phyloP scores from a whole-genome alignment of 2,797 vertebrate genomes.

The Crenichthys baileyi region DNA sequence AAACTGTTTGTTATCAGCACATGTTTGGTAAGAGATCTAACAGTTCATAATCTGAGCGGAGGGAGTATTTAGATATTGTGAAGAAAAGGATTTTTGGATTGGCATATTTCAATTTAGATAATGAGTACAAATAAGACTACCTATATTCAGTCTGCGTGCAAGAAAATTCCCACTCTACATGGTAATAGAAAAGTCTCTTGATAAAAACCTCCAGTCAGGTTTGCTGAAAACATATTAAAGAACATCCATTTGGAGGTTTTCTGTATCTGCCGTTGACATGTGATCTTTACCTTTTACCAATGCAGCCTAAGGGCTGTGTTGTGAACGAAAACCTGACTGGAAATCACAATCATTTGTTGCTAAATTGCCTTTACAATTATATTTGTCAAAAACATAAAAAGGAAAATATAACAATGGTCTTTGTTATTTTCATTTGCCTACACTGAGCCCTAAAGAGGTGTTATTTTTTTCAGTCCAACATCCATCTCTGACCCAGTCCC shows the following conservation, averaged over 20 bases:
- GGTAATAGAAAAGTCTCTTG: too few relatives aligned
- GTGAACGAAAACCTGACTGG: not conserved
- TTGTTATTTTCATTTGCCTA: not conserved
- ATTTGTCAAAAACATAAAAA: not conserved
- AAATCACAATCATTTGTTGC: not conserved
- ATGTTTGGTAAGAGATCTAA: not conserved
- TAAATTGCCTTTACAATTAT: not conserved
- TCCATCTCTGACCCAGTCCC: conserved; percentile 16
- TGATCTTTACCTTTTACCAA: not conserved
- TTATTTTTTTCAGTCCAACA: conserved; percentile 42
- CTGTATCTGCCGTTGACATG: not conserved
- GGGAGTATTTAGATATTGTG: too few relatives aligned
- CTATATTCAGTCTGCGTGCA: not conserved
- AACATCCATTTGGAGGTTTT: not conserved
- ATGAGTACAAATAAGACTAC: not conserved
- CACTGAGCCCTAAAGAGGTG: not conserved
- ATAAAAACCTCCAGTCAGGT: too few relatives aligned
- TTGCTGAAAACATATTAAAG: not conserved
- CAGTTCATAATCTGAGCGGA: not conserved
- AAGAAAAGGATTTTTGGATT: not conserved
- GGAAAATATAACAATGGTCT: not conserved
- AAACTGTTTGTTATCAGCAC: not conserved
- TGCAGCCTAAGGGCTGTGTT: not conserved
- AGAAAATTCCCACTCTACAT: too few relatives aligned
- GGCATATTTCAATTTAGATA: too few relatives aligned